These are phyloP conservation scores for Chelmon rostratus DNA, from an alignment of 2,797 vertebrate genomes.

Conservation along the genomic window DNA sequence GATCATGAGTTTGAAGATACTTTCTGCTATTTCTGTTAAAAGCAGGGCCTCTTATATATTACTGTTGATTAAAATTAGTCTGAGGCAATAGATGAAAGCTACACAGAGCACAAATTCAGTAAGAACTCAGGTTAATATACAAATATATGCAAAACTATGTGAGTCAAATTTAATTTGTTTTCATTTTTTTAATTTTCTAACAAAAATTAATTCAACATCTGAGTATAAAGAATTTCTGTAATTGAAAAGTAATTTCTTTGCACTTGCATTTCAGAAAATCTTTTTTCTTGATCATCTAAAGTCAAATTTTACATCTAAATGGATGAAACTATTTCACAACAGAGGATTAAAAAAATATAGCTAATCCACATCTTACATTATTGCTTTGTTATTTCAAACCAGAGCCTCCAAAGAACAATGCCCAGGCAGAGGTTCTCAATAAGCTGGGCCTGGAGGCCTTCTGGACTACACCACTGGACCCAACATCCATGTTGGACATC, in stretches of 20 bases:
- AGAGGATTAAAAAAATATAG: background rate
- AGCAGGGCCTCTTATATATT: background rate
- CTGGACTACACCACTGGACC: conserved; percentile 66
- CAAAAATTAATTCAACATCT: background rate
- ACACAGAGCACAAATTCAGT: background rate
- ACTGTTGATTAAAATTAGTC: background rate
- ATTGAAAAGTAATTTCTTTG: background rate
- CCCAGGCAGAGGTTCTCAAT: conserved; percentile 68
- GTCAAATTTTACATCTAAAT: background rate
- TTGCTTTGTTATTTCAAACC: conserved; percentile 25
- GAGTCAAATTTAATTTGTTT: background rate
- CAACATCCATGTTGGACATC: conserved; percentile 74
- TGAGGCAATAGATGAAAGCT: background rate
- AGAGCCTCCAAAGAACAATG: conserved; percentile 71
- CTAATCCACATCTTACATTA: background rate
- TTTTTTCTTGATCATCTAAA: background rate
- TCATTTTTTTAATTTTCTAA: background rate
- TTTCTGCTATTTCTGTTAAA: background rate
- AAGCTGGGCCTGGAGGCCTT: conserved; percentile 74
- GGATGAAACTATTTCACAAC: background rate
- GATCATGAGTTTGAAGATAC: background rate
- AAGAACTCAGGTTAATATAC: background rate
- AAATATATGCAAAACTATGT: background rate
- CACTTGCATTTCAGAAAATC: too few relatives aligned
- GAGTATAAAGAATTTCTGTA: background rate